Conservation (phyloP, 2,113 vertebrate genomes). For the Corythaixoides concolor region DNA sequence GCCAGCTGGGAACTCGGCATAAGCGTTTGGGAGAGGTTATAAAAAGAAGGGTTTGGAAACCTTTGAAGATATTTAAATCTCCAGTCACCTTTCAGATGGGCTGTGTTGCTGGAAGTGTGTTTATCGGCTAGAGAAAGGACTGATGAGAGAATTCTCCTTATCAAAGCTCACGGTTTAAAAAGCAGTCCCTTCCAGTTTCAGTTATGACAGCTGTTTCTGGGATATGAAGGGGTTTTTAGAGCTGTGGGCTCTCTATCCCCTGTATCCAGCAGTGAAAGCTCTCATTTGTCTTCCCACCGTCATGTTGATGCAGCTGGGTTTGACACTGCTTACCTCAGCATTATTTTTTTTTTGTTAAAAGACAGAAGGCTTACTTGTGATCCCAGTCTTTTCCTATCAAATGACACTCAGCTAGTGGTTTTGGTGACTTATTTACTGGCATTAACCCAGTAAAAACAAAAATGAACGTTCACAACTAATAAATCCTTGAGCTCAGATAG, state of each 20-base stretch:
- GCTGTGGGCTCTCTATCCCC: conserved; percentile 56
- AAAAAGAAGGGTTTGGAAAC: background rate
- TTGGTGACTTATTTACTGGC: conserved; percentile 83
- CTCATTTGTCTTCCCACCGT: conserved; percentile 78
- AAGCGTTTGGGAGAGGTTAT: background rate
- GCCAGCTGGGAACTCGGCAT: background rate
- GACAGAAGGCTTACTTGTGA: conserved; percentile 82
- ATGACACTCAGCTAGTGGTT: conserved; percentile 79
- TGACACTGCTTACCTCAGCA: conserved; percentile 82
- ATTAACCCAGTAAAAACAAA: conserved; percentile 78
- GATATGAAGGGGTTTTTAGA: conserved; percentile 64
- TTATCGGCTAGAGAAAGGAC: conserved; percentile 7
- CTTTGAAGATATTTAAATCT: conserved; percentile 32
- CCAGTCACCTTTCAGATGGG: conserved; percentile 29
- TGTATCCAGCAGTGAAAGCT: conserved; percentile 77
- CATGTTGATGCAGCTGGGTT: conserved; percentile 84
- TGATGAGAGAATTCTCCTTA: conserved; percentile 50
- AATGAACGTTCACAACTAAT: conserved; percentile 79
- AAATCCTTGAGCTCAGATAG: conserved; percentile 74
- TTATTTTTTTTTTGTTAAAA: conserved; percentile 70
- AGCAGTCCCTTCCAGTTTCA: conserved; percentile 43
- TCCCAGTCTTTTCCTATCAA: conserved; percentile 83
- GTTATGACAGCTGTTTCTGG: conserved; percentile 69
- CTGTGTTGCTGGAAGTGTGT: conserved; percentile 11
- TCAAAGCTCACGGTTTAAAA: conserved; percentile 45